phyloP scores from a whole-genome alignment of 2,797 vertebrate genomes.

The Anguilla anguilla region DNA sequence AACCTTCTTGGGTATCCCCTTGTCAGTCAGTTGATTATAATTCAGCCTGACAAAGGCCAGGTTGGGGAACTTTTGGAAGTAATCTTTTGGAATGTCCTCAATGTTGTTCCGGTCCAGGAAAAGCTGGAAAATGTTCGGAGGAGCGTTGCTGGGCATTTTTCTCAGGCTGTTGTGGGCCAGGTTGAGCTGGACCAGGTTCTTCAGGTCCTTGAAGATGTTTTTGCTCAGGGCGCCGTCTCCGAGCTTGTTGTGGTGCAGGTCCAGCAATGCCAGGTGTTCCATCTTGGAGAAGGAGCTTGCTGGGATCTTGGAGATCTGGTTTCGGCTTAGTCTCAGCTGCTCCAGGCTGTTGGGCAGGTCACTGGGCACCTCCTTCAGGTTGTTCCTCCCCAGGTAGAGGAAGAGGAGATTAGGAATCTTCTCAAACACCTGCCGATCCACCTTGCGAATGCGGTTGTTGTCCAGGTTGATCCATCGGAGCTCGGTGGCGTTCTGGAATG shows the following conservation, averaged over 20 bases:
- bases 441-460: slow-evolving; percentile 88
- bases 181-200: slow-evolving; percentile 92
- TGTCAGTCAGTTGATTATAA: slow-evolving; percentile 90
- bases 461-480: slow-evolving; percentile 93
- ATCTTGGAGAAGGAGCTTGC: slow-evolving; percentile 84
- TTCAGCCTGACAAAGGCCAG: slow-evolving; percentile 91
- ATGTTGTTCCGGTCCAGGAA: slow-evolving; percentile 94
- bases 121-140: slow-evolving; percentile 83
- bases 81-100: slow-evolving; percentile 82
- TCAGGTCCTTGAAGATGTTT: slow-evolving; percentile 89
- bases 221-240: slow-evolving; percentile 82
- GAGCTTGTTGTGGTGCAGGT: slow-evolving; percentile 88
- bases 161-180: slow-evolving; percentile 87
- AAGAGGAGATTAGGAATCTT: slow-evolving; percentile 85
- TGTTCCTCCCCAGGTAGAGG: slow-evolving; percentile 87
- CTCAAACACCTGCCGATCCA: slow-evolving; percentile 87
- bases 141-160: slow-evolving; percentile 89
- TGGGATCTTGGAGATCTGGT: slow-evolving; percentile 89
- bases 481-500: slow-evolving; percentile 86
- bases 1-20: slow-evolving; percentile 85
- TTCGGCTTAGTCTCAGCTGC: slow-evolving; percentile 88
- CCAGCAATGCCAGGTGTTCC: slow-evolving; percentile 85
- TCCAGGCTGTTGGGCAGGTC: slow-evolving; percentile 87
- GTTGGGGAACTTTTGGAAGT: slow-evolving; percentile 85
- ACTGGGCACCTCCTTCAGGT: slow-evolving; percentile 86